Evolutionary conservation across 2,888 invertebrate species (phyloP).

Genomic region (Meteorus colon): DNA sequence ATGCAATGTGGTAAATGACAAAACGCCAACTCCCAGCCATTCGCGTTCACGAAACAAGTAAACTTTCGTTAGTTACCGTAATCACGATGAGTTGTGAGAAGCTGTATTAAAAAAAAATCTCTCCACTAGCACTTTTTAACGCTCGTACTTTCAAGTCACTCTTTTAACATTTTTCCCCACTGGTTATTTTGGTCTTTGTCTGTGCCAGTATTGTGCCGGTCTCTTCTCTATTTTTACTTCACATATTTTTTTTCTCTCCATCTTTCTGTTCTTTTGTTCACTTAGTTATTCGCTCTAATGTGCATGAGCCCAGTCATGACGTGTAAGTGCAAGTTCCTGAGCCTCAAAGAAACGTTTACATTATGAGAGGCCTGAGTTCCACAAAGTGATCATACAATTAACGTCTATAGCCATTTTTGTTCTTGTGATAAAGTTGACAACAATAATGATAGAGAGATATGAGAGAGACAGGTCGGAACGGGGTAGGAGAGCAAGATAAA

Average conservation of each 20-base stretch:
- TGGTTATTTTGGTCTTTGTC: conserved; percentile 17
- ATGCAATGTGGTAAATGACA: conserved; percentile 23
- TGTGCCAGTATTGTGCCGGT: neutral
- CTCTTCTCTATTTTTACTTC: neutral
- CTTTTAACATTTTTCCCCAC: neutral
- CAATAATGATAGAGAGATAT: neutral
- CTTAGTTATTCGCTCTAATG: neutral
- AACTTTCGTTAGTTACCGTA: conserved; percentile 29
- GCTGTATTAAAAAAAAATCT: neutral
- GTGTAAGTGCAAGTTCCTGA: neutral
- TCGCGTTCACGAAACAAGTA: conserved; percentile 13
- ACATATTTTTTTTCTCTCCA: neutral
- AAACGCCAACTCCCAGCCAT: conserved; percentile 8
- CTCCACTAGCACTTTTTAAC: neutral
- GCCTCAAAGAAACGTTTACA: conserved; percentile 3
- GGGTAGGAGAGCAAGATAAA: neutral
- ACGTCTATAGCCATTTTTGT: neutral
- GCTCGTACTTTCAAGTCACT: neutral
- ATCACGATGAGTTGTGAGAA: conserved; percentile 34
- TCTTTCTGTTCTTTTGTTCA: neutral
- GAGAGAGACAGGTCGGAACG: neutral
- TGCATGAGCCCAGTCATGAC: neutral
- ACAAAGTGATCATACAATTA: conserved; percentile 6
- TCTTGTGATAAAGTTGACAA: neutral
- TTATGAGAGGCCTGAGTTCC: neutral